phyloP scores from a whole-genome alignment of 1,140 invertebrate species.

The Pentalonia nigronervosa region DNA sequence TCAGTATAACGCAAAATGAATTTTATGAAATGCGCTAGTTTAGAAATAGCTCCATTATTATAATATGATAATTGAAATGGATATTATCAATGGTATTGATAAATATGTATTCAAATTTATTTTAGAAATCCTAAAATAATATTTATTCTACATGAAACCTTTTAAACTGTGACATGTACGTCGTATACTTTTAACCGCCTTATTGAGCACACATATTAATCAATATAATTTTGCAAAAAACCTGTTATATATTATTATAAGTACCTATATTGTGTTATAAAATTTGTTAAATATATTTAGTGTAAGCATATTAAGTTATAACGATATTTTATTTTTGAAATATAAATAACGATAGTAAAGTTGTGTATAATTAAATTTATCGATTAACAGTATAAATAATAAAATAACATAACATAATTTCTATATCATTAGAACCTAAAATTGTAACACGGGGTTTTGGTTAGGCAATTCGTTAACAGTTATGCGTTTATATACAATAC shows the following conservation, averaged over 20 bases:
- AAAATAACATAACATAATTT: background rate
- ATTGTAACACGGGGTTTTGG: background rate
- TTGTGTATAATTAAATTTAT: background rate
- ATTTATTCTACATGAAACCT: background rate
- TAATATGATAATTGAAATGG: background rate
- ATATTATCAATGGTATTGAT: background rate
- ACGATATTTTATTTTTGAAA: background rate
- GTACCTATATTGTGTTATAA: too few species aligned
- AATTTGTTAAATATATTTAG: too few species aligned
- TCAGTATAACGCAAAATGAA: slow-evolving; percentile 71
- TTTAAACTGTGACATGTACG: background rate
- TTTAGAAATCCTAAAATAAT: background rate
- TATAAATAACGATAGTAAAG: background rate
- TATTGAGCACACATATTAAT: too few species aligned
- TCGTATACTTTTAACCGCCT: too few species aligned
- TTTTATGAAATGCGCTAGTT: background rate
- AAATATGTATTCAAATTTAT: background rate
- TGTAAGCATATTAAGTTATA: background rate
- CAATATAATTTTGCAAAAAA: too few species aligned
- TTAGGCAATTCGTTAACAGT: slow-evolving; percentile 26
- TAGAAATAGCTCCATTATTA: background rate
- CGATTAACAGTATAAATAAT: background rate
- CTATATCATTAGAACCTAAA: background rate
- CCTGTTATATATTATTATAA: too few species aligned
- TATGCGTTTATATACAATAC: background rate